These are phyloP conservation scores for Lottia gigantea DNA, from an alignment of 2,888 invertebrate species.

Conservation along the genomic window DNA sequence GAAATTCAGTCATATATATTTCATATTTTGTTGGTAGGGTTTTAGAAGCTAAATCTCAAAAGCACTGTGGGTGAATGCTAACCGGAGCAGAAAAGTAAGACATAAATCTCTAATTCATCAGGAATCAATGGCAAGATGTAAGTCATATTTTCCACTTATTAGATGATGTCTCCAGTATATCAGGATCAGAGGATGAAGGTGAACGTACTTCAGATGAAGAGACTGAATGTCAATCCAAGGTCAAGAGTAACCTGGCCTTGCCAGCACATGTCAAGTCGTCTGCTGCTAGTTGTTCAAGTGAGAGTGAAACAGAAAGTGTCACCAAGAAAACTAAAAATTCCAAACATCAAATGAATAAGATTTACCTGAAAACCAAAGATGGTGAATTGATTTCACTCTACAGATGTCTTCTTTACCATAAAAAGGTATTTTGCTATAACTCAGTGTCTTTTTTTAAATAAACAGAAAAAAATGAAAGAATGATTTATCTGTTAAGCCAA, in stretches of 20 bases:
- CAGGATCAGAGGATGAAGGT: slow-evolving; percentile 72
- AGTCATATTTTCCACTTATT: slow-evolving; percentile 11
- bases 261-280: slow-evolving; percentile 27
- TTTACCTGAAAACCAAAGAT: slow-evolving; percentile 78
- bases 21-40: not conserved
- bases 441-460: not conserved
- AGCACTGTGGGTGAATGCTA: too few species aligned
- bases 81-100: too few species aligned
- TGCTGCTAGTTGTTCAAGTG: slow-evolving; percentile 37
- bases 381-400: slow-evolving; percentile 81
- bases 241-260: slow-evolving; percentile 29
- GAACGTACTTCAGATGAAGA: slow-evolving; percentile 34
- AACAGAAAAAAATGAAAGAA: not conserved
- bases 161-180: slow-evolving; percentile 78
- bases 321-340: slow-evolving; percentile 36
- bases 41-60: too few species aligned
- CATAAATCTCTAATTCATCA: too few species aligned
- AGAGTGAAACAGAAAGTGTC: slow-evolving; percentile 41
- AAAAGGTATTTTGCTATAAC: slow-evolving; percentile 68
- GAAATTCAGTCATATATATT: too few species aligned
- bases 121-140: too few species aligned
- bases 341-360: slow-evolving; percentile 72
- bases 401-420: slow-evolving; percentile 79
- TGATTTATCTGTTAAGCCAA: too few species aligned
- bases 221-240: slow-evolving; percentile 24